These are phyloP conservation scores for Patiria miniata DNA, from an alignment of 35 echinoderm and acorn worm genomes.

Conservation along the genomic window DNA sequence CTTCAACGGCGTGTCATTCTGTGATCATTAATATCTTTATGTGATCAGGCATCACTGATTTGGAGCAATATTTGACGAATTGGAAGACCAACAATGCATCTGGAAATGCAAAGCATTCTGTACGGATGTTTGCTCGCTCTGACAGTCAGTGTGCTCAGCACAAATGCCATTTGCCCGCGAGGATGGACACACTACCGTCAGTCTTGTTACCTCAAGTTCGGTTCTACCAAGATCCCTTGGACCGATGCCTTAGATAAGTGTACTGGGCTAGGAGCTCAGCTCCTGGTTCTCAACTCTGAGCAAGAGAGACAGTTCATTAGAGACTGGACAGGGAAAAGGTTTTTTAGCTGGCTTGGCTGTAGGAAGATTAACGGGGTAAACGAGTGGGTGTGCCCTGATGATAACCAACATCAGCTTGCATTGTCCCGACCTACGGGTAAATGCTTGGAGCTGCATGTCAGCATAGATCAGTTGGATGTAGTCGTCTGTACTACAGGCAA, in stretches of 20 bases:
- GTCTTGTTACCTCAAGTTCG: not conserved
- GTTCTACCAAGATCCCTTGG: not conserved
- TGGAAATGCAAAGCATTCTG: not conserved
- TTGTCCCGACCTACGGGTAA: too few species aligned
- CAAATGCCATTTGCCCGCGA: not conserved
- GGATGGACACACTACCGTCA: not conserved
- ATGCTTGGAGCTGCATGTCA: too few species aligned
- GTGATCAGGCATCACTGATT: too few species aligned
- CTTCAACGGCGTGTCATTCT: too few species aligned
- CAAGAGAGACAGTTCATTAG: not conserved
- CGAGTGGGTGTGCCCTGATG: not conserved
- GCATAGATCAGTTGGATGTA: too few species aligned
- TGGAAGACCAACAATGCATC: conserved; percentile 10
- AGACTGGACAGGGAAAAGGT: too few species aligned
- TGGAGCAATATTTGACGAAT: too few species aligned
- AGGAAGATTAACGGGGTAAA: not conserved
- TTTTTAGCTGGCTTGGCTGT: not conserved
- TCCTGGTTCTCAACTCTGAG: not conserved
- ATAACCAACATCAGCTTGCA: not conserved
- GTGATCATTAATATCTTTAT: too few species aligned
- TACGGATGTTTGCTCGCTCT: not conserved
- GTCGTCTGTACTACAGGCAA: too few species aligned
- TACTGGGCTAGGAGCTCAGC: not conserved
- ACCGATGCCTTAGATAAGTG: not conserved
- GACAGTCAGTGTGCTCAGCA: not conserved